Conservation (phyloP, 2,888 invertebrate genomes). For the Volucella inanis region DNA sequence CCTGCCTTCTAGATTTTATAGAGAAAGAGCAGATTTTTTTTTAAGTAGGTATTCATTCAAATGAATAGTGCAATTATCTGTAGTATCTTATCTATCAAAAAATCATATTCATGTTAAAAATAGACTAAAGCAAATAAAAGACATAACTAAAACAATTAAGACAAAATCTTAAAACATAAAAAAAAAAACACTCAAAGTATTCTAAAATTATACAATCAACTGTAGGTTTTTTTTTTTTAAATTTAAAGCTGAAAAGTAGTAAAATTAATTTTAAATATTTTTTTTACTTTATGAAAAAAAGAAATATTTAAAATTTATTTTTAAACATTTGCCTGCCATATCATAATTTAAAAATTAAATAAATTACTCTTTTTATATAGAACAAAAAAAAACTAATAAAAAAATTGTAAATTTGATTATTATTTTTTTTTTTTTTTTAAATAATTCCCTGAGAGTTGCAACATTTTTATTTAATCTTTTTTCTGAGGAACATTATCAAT, state of each 20-base stretch:
- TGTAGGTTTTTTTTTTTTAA: neutral
- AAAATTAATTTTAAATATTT: slow-evolving; percentile 48
- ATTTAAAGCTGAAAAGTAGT: neutral
- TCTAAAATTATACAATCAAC: slow-evolving; percentile 33
- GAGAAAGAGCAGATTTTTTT: neutral
- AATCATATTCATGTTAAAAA: neutral
- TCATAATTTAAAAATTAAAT: slow-evolving; percentile 45
- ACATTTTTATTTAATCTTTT: slow-evolving; percentile 27
- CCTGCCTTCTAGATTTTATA: slow-evolving; percentile 53
- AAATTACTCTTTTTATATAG: slow-evolving; percentile 9
- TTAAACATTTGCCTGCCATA: slow-evolving; percentile 69
- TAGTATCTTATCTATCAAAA: slow-evolving; percentile 34
- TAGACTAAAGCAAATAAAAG: slow-evolving; percentile 44
- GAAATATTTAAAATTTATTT: slow-evolving; percentile 27
- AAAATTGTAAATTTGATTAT: neutral
- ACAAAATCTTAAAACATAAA: slow-evolving; percentile 14
- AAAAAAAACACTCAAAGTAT: slow-evolving; percentile 26
- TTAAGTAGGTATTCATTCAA: slow-evolving; percentile 49
- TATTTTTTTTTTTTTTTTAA: slow-evolving; percentile 17
- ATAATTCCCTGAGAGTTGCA: slow-evolving; percentile 46
- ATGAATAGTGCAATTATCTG: slow-evolving; percentile 69
- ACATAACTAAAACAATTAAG: slow-evolving; percentile 36
- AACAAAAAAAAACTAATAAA: slow-evolving; percentile 11
- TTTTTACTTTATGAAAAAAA: slow-evolving; percentile 44
- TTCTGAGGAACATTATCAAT: no score